Evolutionary conservation across 1,140 invertebrate species (phyloP).

Genomic region (Heliothis virescens): DNA sequence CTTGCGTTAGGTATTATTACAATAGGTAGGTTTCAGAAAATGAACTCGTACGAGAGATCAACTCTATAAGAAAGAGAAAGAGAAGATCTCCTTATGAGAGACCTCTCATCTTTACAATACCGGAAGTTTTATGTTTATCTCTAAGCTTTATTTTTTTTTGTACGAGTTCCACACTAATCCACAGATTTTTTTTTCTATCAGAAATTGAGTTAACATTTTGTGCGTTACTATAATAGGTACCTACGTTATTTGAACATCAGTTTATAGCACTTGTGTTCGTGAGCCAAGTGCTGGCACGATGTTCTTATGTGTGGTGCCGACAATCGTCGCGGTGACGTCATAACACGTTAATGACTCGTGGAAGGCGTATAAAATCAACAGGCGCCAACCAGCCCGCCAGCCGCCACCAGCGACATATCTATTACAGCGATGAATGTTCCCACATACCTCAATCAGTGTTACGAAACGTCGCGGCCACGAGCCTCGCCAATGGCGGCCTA

Average conservation of each 20-base stretch:
- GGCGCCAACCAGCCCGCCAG: not conserved
- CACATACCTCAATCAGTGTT: constrained; percentile 49
- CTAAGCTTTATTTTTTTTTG: too few species aligned
- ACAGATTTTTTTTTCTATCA: too few species aligned
- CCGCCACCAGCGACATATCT: not conserved
- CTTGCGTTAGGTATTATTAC: too few species aligned
- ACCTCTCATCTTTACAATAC: too few species aligned
- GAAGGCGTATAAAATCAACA: constrained; percentile 15
- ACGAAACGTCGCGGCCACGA: constrained; percentile 22
- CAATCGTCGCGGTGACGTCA: constrained; percentile 14
- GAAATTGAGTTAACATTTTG: too few species aligned
- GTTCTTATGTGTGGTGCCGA: not conserved
- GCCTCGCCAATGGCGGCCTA: constrained; percentile 46
- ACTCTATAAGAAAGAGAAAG: too few species aligned
- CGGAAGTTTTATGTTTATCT: too few species aligned
- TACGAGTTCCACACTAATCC: too few species aligned
- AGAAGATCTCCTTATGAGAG: too few species aligned
- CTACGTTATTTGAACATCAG: not conserved
- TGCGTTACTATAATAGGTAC: not conserved
- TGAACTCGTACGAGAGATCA: too few species aligned
- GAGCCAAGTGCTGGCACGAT: not conserved
- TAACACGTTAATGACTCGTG: constrained; percentile 16
- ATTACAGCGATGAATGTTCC: constrained; percentile 9
- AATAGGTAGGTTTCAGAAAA: too few species aligned
- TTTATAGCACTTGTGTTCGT: not conserved